These are phyloP conservation scores for Lota lota DNA, from an alignment of 2,113 vertebrate species.

Conservation along the genomic window DNA sequence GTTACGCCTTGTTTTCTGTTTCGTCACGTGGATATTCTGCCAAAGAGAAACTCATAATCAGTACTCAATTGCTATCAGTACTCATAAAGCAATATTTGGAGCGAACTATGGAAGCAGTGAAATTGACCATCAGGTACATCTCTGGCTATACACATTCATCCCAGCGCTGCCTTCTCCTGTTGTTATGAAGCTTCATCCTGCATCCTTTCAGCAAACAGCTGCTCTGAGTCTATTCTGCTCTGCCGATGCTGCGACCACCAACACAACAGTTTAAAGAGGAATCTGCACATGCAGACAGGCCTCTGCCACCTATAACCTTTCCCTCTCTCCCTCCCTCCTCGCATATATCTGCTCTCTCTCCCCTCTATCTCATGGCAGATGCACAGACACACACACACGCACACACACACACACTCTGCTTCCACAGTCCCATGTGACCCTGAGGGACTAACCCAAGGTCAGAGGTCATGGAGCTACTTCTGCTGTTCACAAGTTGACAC, in stretches of 20 bases:
- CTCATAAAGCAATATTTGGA: too few species aligned
- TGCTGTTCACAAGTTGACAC: conserved; percentile 60
- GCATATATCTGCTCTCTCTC: conserved; percentile 24
- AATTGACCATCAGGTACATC: conserved; percentile 12
- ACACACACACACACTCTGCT: conserved; percentile 7
- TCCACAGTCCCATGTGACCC: conserved; percentile 26
- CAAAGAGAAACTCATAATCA: too few species aligned
- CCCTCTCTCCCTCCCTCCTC: not conserved
- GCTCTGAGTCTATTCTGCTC: conserved; percentile 14
- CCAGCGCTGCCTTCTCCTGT: conserved; percentile 24
- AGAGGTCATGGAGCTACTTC: conserved; percentile 42
- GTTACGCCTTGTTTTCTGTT: too few species aligned
- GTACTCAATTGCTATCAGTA: too few species aligned
- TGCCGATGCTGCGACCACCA: conserved; percentile 20
- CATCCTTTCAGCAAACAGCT: conserved; percentile 13
- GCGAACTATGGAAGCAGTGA: too few species aligned
- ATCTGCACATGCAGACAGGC: too few species aligned
- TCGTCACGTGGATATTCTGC: too few species aligned
- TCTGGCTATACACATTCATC: not conserved
- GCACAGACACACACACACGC: not conserved
- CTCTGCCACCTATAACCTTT: too few species aligned
- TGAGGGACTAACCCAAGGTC: conserved; percentile 26
- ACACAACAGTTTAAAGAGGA: not conserved
- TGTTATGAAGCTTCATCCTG: not conserved
- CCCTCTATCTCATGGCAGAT: conserved; percentile 10